Percentiles rank a stretch among this genome's conserved stretches.
Conservation (phyloP, 2,888 invertebrate genomes). For the Taphrorychus bicolor region DNA sequence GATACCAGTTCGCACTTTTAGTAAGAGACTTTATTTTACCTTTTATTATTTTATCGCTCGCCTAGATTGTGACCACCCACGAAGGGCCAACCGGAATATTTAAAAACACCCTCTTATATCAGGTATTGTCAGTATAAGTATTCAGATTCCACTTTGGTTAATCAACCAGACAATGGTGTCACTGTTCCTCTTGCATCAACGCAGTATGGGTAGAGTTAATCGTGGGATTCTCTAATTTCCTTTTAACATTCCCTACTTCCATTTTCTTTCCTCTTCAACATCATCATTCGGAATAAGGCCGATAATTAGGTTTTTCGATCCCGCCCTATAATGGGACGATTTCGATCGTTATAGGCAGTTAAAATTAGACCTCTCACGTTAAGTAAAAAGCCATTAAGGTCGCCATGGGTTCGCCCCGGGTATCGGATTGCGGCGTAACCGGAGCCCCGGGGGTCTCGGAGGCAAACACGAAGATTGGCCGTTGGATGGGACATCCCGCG, state of each 20-base stretch:
- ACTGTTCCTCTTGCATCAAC: background rate
- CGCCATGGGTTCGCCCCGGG: conserved; percentile 39
- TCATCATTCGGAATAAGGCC: conserved; percentile 1
- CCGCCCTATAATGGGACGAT: conserved; percentile 35
- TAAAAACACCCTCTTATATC: background rate
- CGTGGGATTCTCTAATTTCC: background rate
- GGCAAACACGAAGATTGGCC: conserved; percentile 58
- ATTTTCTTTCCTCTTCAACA: conserved; percentile 17
- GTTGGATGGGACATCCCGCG: conserved; percentile 49
- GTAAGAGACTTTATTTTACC: conserved; percentile 31
- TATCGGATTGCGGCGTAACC: conserved; percentile 42
- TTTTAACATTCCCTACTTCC: background rate
- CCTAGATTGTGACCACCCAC: conserved; percentile 19
- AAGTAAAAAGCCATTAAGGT: conserved; percentile 42
- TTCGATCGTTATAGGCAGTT: conserved; percentile 33
- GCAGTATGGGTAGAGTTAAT: background rate
- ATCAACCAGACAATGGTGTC: background rate
- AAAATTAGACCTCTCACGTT: conserved; percentile 42
- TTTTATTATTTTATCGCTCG: conserved; percentile 25
- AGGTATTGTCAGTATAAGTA: background rate
- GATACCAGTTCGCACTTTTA: conserved; percentile 32
- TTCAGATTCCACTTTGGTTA: background rate
- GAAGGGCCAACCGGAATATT: background rate
- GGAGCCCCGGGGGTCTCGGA: conserved; percentile 45
- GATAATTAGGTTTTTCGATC: conserved; percentile 36